Evolutionary conservation across 2,888 invertebrate species (phyloP), one percentile per base, ranked within the genome.

Genomic region (Folsomia manolachei): DNA sequence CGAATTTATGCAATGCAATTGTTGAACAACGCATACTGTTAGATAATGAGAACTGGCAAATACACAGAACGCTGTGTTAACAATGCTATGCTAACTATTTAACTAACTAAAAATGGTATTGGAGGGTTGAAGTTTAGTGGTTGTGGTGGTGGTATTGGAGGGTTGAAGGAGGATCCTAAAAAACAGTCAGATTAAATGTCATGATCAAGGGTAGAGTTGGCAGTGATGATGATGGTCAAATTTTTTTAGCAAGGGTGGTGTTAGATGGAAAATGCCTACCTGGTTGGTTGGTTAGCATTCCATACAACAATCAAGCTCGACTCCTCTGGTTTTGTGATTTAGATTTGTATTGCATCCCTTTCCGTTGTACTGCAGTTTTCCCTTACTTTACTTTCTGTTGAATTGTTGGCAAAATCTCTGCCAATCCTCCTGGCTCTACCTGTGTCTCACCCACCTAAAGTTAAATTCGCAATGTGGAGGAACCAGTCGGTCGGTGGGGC

Each of bases 301-400:
- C 56, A 56, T 56, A 7, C 39, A 39, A 56, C 21, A 19, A 56
- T 19, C 56, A n/a, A 56, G 19, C 21, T 7, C 56, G 21, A 14
- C 56, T 19, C 21, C 19, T 56, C 21, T n/a, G 56, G 56, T 56
- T 19, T 19, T 56, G 51, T 9, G 51, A 18, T 51, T 51, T 9
- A 51, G 56, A 56, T 56, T 56, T 56, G 56, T 19, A 56, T 19
- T 67, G 67, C 67, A 67, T 67, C 67, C 67, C 67, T 67, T 67
- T 27, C 67, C 67, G 67, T 60, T 67, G 67, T 23, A 52, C 51
- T 67, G 67, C 67, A 67, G 67, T 67, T 67, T 66, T 51, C 39
- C 52, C n/a, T 56, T 56, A 56, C 4, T 18, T 56, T 19, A 56
- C 18, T n/a, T n/a, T n/a, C n/a, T n/a, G n/a, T n/a, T n/a, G n/a